Conservation (phyloP, 2,888 invertebrate species). For the Drosophila vallismaia region DNA sequence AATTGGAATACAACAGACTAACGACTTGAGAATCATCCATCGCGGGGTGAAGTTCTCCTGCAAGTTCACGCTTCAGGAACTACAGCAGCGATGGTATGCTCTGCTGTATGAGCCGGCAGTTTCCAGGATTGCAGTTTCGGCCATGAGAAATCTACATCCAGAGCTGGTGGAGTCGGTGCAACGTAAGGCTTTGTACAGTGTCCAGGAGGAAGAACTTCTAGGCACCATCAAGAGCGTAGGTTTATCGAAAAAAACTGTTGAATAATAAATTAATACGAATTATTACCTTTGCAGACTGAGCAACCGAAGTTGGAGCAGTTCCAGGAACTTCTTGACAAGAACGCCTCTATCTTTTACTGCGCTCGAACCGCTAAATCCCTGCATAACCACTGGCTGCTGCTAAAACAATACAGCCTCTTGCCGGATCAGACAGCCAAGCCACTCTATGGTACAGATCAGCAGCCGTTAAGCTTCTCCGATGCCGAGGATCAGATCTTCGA, state of each 20-base stretch:
- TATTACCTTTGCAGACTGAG: conserved; percentile 85
- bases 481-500: conserved; percentile 95
- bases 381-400: conserved; percentile 94
- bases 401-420: conserved; percentile 95
- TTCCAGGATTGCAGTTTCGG: conserved; percentile 94
- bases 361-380: conserved; percentile 94
- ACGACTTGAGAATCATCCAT: conserved; percentile 92
- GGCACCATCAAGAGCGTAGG: conserved; percentile 91
- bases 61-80: conserved; percentile 95
- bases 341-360: conserved; percentile 94
- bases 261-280: not conserved
- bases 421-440: conserved; percentile 93
- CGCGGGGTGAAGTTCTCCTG: conserved; percentile 98
- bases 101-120: conserved; percentile 97
- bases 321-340: conserved; percentile 92
- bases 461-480: conserved; percentile 92
- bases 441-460: conserved; percentile 86
- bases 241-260: not conserved
- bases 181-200: conserved; percentile 94
- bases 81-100: conserved; percentile 98
- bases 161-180: conserved; percentile 94
- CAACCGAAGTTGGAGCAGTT: conserved; percentile 91
- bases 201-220: conserved; percentile 94
- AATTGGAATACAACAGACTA: conserved; percentile 95
- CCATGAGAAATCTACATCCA: conserved; percentile 96